These are phyloP conservation scores for Nymphalis io DNA, from an alignment of 1,140 invertebrate species.

Conservation along the genomic window DNA sequence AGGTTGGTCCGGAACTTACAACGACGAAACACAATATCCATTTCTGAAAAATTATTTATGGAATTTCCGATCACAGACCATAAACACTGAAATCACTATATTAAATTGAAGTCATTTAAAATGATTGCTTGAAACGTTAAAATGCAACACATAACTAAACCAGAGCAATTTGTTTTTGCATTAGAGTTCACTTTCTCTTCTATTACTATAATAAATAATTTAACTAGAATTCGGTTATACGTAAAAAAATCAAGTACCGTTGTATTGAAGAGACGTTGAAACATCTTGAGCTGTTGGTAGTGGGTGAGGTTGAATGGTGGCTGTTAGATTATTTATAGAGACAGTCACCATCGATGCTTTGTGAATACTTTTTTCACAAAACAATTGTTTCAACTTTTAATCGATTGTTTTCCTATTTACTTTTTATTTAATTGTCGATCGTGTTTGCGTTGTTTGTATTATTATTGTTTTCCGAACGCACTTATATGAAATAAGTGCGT, in stretches of 20 bases:
- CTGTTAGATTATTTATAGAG: constrained; percentile 71
- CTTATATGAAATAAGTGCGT: too few relatives aligned
- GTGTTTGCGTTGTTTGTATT: background rate
- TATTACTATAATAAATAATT: background rate
- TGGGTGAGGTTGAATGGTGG: constrained; percentile 51
- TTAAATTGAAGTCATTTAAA: background rate
- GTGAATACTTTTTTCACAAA: background rate
- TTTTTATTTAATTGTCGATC: too few relatives aligned
- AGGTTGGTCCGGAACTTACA: constrained; percentile 48
- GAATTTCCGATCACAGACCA: too few relatives aligned
- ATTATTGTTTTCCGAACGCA: background rate
- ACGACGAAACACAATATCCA: constrained; percentile 60
- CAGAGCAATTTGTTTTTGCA: constrained; percentile 8
- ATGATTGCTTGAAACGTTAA: background rate
- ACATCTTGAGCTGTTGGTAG: constrained; percentile 66
- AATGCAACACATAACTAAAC: constrained; percentile 9
- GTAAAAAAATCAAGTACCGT: constrained; percentile 51
- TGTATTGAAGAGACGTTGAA: constrained; percentile 56
- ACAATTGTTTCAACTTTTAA: constrained; percentile 1
- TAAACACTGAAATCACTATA: too few relatives aligned
- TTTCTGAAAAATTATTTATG: constrained; percentile 59
- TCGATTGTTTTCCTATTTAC: background rate
- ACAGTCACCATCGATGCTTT: constrained; percentile 20
- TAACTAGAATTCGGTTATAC: constrained; percentile 13
- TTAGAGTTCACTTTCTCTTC: constrained; percentile 13